A percentile compares a stretch with the other conserved stretches of the same genome.
Conservation (phyloP, 2,113 vertebrate genomes). For the Barbus barbus region DNA sequence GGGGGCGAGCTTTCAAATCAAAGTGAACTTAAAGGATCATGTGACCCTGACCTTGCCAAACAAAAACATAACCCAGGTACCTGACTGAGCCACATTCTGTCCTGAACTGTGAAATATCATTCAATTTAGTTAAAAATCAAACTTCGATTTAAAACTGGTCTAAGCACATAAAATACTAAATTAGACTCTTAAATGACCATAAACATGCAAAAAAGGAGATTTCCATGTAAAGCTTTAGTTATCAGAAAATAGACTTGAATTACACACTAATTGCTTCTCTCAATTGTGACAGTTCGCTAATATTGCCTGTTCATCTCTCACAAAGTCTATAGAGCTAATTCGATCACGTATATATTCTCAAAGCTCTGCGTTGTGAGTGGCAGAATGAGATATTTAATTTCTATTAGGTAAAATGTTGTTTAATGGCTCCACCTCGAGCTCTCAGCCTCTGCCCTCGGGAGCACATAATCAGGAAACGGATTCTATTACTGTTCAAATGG, state of each 20-base stretch:
- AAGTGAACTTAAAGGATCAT: conserved; percentile 17
- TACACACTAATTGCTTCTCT: conserved; percentile 18
- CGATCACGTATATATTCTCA: conserved; percentile 26
- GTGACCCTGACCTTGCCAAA: conserved; percentile 40
- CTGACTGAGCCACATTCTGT: neutral
- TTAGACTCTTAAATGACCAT: conserved; percentile 14
- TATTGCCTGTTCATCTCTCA: conserved; percentile 4
- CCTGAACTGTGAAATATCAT: neutral
- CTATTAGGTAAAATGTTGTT: conserved; percentile 59
- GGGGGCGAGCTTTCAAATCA: conserved; percentile 69
- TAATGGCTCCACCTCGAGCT: conserved; percentile 58
- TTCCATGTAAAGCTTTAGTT: neutral
- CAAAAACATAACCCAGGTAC: conserved; percentile 21
- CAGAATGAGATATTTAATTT: conserved; percentile 63
- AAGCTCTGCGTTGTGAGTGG: conserved; percentile 30
- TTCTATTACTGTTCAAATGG: conserved; percentile 64
- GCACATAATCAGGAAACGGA: conserved; percentile 53
- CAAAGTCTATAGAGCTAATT: conserved; percentile 28
- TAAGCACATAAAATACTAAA: conserved; percentile 2
- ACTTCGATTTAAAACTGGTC: neutral
- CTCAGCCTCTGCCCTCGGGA: conserved; percentile 41
- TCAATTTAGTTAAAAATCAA: neutral
- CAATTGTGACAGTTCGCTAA: neutral
- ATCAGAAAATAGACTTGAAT: conserved; percentile 16
- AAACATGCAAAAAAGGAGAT: neutral